Evolutionary conservation across 2,888 invertebrate species (phyloP).

Genomic region (Craniophora ligustri): DNA sequence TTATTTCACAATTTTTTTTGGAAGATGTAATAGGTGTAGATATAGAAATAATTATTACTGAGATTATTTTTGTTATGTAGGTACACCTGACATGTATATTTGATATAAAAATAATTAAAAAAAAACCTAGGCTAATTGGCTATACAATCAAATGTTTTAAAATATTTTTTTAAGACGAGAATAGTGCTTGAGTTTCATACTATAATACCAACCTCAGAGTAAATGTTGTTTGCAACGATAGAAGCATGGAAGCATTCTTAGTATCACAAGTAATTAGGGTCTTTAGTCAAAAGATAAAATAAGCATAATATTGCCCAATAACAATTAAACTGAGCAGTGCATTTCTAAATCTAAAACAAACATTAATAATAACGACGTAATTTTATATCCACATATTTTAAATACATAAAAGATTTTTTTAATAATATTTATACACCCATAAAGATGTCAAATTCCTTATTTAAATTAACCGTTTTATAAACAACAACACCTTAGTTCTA

Average conservation of each 20-base stretch:
- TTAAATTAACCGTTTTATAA: conserved; percentile 5
- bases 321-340: conserved; percentile 27
- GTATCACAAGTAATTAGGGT: conserved; percentile 23
- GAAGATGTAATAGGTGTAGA: too few relatives aligned
- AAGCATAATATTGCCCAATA: not conserved
- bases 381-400: conserved; percentile 13
- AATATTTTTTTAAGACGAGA: too few relatives aligned
- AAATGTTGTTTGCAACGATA: not conserved
- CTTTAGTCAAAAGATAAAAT: not conserved
- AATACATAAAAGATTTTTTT: not conserved
- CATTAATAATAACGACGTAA: conserved; percentile 12
- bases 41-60: too few relatives aligned
- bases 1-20: too few relatives aligned
- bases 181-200: too few relatives aligned
- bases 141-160: too few relatives aligned
- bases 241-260: not conserved
- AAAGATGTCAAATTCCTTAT: conserved; percentile 2
- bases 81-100: too few relatives aligned
- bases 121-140: too few relatives aligned
- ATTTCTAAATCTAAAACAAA: conserved; percentile 26
- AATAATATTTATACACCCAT: too few relatives aligned
- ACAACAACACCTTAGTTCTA: conserved; percentile 6
- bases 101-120: too few relatives aligned
- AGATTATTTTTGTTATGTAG: too few relatives aligned
- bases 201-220: too few relatives aligned